A percentile compares a stretch with the other conserved stretches of the same genome.
These are phyloP conservation scores for Drosophila virilis DNA, from an alignment of 1,140 invertebrate genomes.

Conservation along the genomic window DNA sequence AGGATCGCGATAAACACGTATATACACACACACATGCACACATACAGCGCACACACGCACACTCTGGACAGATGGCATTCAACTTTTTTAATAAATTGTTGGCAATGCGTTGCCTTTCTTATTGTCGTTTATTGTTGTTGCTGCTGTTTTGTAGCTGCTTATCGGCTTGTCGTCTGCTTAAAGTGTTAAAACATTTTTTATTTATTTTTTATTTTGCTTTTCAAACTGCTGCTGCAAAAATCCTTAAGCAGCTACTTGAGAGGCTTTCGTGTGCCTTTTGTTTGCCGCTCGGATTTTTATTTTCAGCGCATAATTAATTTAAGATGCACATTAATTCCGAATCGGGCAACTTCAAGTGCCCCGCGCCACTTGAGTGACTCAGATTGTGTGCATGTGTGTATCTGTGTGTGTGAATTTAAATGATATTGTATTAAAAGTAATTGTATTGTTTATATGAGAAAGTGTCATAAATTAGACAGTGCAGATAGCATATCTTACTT, in stretches of 20 bases:
- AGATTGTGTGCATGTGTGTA: background rate
- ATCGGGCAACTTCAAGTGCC: conserved; percentile 64
- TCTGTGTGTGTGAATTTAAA: background rate
- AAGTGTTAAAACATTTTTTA: conserved; percentile 73
- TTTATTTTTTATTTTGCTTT: conserved; percentile 18
- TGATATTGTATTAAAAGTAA: background rate
- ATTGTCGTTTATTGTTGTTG: conserved; percentile 36
- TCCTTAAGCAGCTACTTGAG: conserved; percentile 64
- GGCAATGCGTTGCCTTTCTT: conserved; percentile 29
- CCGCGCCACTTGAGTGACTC: conserved; percentile 56
- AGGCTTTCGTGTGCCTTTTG: conserved; percentile 66
- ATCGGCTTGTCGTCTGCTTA: conserved; percentile 75
- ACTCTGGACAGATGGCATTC: conserved; percentile 57
- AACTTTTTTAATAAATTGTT: conserved; percentile 75
- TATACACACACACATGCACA: conserved; percentile 16
- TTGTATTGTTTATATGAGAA: conserved; percentile 5
- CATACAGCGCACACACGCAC: conserved; percentile 7
- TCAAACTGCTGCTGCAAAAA: conserved; percentile 37
- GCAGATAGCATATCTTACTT: background rate
- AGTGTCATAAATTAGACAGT: conserved; percentile 1
- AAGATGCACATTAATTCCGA: conserved; percentile 70
- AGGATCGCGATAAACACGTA: conserved; percentile 63
- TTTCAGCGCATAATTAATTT: conserved; percentile 76
- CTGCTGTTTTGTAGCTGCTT: conserved; percentile 69
- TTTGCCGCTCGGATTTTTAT: conserved; percentile 62